Conservation (phyloP, 2,888 invertebrate genomes). For the Rhogogaster chlorosoma region DNA sequence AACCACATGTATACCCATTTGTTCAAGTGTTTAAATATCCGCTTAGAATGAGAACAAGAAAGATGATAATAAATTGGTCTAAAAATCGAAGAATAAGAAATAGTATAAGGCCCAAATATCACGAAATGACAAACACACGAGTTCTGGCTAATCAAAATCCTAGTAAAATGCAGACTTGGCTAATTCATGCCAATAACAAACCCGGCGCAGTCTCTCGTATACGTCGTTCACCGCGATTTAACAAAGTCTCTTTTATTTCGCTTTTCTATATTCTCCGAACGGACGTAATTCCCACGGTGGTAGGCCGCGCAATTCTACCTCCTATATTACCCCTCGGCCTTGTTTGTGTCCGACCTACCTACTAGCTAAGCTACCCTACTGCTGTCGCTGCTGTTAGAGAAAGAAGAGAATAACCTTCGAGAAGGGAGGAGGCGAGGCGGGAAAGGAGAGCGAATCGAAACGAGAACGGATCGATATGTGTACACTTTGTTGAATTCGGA, state of each 20-base stretch:
- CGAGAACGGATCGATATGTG: constrained; percentile 42
- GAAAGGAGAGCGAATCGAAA: constrained; percentile 37
- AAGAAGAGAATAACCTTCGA: not conserved
- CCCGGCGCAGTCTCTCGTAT: not conserved
- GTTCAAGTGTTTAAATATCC: not conserved
- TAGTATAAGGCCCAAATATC: not conserved
- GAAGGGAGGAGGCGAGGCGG: not conserved
- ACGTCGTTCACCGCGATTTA: constrained; percentile 12
- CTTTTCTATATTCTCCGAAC: not conserved
- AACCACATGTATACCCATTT: not conserved
- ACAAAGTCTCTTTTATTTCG: constrained; percentile 22
- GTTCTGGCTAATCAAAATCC: not conserved
- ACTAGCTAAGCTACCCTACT: constrained; percentile 7
- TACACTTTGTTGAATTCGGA: constrained; percentile 41
- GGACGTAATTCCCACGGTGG: constrained; percentile 38
- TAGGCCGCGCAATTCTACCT: constrained; percentile 33
- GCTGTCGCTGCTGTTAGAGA: not conserved
- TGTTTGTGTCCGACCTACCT: constrained; percentile 4
- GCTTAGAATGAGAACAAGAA: not conserved
- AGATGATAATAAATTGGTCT: not conserved
- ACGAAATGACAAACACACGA: not conserved
- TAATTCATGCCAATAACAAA: not conserved
- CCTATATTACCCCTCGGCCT: not conserved
- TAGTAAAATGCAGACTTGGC: not conserved
- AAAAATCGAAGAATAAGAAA: not conserved